phyloP scores from a whole-genome alignment of 2,888 invertebrate genomes.

The Hyposoter dolosus region DNA sequence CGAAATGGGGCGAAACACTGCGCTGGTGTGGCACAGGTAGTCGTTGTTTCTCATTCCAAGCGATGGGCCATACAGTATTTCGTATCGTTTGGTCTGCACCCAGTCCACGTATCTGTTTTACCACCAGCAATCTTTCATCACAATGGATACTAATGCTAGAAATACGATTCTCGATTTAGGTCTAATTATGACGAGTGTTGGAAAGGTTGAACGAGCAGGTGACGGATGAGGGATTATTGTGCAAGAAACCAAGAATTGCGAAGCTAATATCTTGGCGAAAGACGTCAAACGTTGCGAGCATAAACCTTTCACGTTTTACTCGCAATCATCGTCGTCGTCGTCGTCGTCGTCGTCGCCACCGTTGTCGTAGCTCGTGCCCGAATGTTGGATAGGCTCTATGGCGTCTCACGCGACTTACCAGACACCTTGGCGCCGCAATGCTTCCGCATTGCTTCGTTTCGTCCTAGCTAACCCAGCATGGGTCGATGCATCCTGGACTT shows the following conservation, averaged over 20 bases:
- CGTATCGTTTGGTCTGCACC: neutral
- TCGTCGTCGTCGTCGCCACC: conserved; percentile 39
- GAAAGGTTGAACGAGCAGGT: conserved; percentile 12
- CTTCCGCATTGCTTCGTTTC: conserved; percentile 75
- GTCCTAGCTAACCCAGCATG: conserved; percentile 64
- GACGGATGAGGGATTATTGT: conserved; percentile 32
- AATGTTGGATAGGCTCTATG: conserved; percentile 70
- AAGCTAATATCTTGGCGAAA: conserved; percentile 50
- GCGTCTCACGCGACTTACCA: conserved; percentile 74
- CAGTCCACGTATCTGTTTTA: conserved; percentile 29
- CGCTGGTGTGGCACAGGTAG: neutral
- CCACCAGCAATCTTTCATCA: conserved; percentile 25
- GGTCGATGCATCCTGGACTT: conserved; percentile 71
- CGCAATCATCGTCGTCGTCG: conserved; percentile 48
- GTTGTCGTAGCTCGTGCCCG: conserved; percentile 55
- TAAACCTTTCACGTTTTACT: conserved; percentile 32
- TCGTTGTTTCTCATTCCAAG: conserved; percentile 20
- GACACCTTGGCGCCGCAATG: conserved; percentile 73
- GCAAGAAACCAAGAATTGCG: conserved; percentile 36
- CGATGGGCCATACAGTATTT: neutral
- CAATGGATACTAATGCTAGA: neutral
- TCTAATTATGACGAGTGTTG: conserved; percentile 44
- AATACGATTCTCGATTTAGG: conserved; percentile 23
- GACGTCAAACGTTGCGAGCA: conserved; percentile 37
- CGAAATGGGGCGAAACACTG: conserved; percentile 41